These are phyloP conservation scores for Centropus unirufus DNA, from an alignment of 2,113 vertebrate species.

Conservation along the genomic window DNA sequence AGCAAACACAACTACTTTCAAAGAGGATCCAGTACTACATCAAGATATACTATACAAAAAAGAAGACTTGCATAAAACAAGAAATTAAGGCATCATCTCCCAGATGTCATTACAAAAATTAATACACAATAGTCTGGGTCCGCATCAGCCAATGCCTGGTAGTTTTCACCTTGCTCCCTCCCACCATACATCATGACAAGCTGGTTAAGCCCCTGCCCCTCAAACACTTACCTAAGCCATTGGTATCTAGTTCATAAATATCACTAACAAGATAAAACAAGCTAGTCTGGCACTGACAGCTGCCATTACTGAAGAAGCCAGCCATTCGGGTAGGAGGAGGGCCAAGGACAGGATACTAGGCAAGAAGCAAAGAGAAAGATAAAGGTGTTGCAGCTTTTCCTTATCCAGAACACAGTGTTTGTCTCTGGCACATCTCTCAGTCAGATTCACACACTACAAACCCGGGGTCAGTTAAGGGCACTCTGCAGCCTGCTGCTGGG, in stretches of 20 bases:
- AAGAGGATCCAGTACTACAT: background rate
- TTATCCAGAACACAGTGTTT: background rate
- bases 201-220: background rate
- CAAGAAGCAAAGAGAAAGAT: constrained; percentile 35
- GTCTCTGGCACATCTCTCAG: constrained; percentile 30
- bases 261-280: constrained; percentile 88
- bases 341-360: constrained; percentile 92
- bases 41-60: background rate
- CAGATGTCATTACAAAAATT: background rate
- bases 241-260: constrained; percentile 90
- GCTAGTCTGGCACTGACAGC: constrained; percentile 91
- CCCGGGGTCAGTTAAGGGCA: constrained; percentile 36
- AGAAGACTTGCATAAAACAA: background rate
- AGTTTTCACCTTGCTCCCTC: background rate
- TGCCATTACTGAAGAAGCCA: constrained; percentile 86
- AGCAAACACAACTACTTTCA: background rate
- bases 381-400: constrained; percentile 50
- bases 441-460: constrained; percentile 32
- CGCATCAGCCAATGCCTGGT: background rate
- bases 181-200: background rate
- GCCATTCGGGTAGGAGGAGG: constrained; percentile 90
- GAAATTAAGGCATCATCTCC: background rate
- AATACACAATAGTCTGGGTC: background rate
- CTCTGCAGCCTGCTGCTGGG: constrained; percentile 21
- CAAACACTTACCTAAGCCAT: constrained; percentile 87